Evolutionary conservation across 2,113 vertebrate genomes (phyloP).

Genomic region (Oxyura jamaicensis): DNA sequence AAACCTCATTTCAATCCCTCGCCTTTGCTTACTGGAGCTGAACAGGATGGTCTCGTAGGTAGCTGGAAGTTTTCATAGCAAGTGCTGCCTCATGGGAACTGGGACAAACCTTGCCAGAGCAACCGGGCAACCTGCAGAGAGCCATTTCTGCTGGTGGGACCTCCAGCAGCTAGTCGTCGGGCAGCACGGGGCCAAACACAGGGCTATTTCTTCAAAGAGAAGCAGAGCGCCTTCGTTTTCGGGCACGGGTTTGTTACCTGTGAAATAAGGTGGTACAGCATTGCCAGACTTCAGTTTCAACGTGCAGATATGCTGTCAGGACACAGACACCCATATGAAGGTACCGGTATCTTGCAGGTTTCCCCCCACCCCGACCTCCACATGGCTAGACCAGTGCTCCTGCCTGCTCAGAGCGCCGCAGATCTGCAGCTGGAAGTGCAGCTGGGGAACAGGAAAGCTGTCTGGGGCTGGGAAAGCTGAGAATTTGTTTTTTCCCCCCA

Average conservation of each 20-base stretch:
- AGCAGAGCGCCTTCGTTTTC: neutral
- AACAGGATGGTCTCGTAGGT: neutral
- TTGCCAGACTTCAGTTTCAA: neutral
- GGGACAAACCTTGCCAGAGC: neutral
- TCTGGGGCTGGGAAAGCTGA: neutral
- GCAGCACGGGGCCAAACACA: neutral
- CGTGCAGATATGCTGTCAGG: neutral
- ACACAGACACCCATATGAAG: accelerated
- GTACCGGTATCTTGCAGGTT: neutral
- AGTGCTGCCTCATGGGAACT: neutral
- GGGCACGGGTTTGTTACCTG: neutral
- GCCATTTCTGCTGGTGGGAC: neutral
- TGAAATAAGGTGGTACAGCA: neutral
- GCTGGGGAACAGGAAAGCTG: neutral
- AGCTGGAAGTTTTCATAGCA: accelerated
- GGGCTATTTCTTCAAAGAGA: neutral
- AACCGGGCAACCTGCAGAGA: accelerated
- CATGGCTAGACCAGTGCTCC: neutral
- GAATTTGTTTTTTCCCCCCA: neutral
- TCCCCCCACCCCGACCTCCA: neutral
- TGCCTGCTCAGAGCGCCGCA: accelerated
- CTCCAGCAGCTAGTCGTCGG: neutral
- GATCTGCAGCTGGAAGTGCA: neutral
- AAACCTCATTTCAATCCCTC: neutral
- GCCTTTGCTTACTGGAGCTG: neutral